Conservation (phyloP, 2,797 vertebrate species). For the Platalea minor region DNA sequence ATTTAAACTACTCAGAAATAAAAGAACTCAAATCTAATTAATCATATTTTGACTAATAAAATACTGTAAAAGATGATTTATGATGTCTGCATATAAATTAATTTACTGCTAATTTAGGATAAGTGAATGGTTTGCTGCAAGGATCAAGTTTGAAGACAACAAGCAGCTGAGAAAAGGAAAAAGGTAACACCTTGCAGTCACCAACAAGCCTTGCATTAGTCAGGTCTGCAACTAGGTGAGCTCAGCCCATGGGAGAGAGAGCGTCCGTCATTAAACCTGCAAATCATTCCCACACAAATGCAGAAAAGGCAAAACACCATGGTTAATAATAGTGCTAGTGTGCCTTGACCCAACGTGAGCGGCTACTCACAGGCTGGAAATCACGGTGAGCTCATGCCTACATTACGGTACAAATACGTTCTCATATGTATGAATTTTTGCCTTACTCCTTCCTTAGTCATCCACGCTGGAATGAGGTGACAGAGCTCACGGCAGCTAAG, state of each 20-base stretch:
- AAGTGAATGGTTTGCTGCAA: background rate
- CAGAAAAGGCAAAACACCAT: background rate
- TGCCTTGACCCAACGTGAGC: background rate
- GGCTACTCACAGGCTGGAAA: background rate
- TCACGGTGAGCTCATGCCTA: background rate
- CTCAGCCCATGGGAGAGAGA: background rate
- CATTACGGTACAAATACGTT: background rate
- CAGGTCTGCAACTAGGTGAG: background rate
- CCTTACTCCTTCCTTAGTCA: background rate
- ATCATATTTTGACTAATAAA: conserved; percentile 44
- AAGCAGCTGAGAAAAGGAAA: background rate
- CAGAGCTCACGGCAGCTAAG: background rate
- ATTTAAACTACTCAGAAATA: conserved; percentile 34
- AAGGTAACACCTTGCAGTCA: background rate
- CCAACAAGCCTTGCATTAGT: background rate
- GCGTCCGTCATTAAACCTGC: background rate
- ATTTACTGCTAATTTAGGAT: background rate
- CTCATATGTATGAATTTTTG: background rate
- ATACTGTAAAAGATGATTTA: background rate
- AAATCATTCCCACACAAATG: background rate
- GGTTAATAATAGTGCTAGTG: background rate
- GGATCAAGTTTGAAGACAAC: background rate
- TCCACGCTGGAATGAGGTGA: background rate
- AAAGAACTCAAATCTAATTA: conserved; percentile 33
- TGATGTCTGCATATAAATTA: background rate